Evolutionary conservation across 2,888 invertebrate genomes (phyloP).

Genomic region (Netelia virgata): DNA sequence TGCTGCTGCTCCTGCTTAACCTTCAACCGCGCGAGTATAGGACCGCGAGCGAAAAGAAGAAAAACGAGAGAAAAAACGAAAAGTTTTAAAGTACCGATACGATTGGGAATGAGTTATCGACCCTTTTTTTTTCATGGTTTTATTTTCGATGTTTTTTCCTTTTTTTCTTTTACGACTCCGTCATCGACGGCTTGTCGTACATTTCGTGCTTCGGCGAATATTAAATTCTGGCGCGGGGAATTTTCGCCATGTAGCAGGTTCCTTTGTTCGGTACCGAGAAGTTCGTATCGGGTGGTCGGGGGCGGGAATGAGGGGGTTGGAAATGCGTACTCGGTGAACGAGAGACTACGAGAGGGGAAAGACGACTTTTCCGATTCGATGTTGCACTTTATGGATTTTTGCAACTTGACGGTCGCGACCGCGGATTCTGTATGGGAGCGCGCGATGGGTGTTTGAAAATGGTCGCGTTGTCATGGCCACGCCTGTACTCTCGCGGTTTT

Average conservation of each 20-base stretch:
- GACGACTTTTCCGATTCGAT: conserved; percentile 60
- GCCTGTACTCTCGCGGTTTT: conserved; percentile 55
- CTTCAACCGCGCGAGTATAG: conserved; percentile 22
- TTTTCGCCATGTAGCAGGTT: too few relatives aligned
- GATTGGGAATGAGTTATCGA: conserved; percentile 46
- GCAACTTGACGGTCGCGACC: conserved; percentile 11
- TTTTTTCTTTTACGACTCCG: not conserved
- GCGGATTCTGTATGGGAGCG: conserved; percentile 49
- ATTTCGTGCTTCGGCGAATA: conserved; percentile 33
- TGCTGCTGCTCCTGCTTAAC: conserved; percentile 33
- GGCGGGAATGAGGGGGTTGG: not conserved
- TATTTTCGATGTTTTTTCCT: not conserved
- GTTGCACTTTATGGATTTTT: conserved; percentile 82
- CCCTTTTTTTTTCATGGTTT: not conserved
- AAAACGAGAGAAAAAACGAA: not conserved
- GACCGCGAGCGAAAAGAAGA: not conserved
- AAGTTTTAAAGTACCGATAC: conserved; percentile 41
- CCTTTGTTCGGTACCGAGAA: too few relatives aligned
- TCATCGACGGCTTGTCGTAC: conserved; percentile 33
- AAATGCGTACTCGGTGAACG: not conserved
- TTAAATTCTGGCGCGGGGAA: conserved; percentile 23
- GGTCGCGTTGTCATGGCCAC: conserved; percentile 82
- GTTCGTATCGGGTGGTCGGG: not conserved
- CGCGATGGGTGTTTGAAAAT: conserved; percentile 62
- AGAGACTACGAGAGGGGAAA: not conserved